Evolutionary conservation across 2,113 vertebrate species (phyloP).

Genomic region (Pseudolaguvia tuberculata): DNA sequence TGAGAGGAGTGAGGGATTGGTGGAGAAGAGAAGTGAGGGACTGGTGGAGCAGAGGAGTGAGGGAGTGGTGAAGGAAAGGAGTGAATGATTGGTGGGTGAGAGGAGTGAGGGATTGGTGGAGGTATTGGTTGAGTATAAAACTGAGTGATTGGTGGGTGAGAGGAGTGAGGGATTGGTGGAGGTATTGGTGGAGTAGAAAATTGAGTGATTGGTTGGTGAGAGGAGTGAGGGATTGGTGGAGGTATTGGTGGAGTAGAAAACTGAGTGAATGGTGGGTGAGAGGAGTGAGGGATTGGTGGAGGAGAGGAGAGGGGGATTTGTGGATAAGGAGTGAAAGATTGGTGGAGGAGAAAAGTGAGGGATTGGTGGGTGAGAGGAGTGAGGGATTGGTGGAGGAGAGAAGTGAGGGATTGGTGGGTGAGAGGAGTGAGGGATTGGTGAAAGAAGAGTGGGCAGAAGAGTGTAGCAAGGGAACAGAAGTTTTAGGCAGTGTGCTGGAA

Average conservation of each 20-base stretch:
- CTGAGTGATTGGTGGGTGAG: neutral
- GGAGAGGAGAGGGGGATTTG: neutral
- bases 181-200: neutral
- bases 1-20: neutral
- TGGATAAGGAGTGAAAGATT: neutral
- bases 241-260: neutral
- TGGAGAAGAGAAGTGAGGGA: neutral
- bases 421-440: constrained; percentile 15
- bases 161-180: neutral
- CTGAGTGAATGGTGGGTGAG: neutral
- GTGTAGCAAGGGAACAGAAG: constrained; percentile 58
- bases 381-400: neutral
- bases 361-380: neutral
- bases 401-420: neutral
- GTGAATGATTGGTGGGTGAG: neutral
- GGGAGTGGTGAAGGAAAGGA: neutral
- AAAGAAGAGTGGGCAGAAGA: constrained; percentile 27
- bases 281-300: neutral
- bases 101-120: neutral
- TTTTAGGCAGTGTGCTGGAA: constrained; percentile 74
- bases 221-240: neutral
- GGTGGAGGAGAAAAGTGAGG: neutral
- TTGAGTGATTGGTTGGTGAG: no score
- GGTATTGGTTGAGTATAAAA: neutral
- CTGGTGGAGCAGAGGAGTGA: neutral